Evolutionary conservation across 2,113 vertebrate species (phyloP), one percentile per base, ranked within the genome.

Genomic region (Passer montanus): DNA sequence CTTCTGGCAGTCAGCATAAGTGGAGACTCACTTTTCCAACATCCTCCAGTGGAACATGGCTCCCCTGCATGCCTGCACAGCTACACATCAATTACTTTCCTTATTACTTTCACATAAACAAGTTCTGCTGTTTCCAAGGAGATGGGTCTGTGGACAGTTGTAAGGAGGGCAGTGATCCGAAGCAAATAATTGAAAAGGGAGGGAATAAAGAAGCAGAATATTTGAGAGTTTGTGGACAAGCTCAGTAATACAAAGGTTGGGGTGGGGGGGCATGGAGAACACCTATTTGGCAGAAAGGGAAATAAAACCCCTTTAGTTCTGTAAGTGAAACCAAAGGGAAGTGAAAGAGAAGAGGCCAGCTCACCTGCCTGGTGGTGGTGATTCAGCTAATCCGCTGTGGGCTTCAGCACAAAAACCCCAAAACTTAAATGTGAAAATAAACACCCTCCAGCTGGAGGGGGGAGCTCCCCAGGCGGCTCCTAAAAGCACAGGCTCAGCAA

Each of bases 111-210:
- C 89, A 76, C 50, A 73, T 47, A 96, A 96, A 95, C 91, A 95
- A 89, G 69, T 55, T 66, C 35, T 53, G 67, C 64, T 1, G 87
- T 97, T 91, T 82, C 96, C 93, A 90, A 85, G 93, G 96, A 94
- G 94, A 89, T 56, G 49, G 15, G 24, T 58, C 28, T 75, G 58
- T 23, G 44, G 74, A 81, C 74, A 60, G 60, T 85, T 85, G 39
- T 69, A 85, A 79, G 70, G 68, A 85, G 43, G 75, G 75, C 7
- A 4, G 67, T 74, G 70, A 91, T 58, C 63, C 0, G 13, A 89
- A 95, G 44, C 44, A 95, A 88, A 63, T 24, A 91, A 62, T 15
- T n/a, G 94, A 43, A 43, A 75, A 87, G 33, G 72, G 79, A 95
- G 35, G 62, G 66, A 89, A 84, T 56, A 94, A 90, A 93, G 44